Conservation (phyloP, 1,140 invertebrate species). For the Campoletis sonorensis region DNA sequence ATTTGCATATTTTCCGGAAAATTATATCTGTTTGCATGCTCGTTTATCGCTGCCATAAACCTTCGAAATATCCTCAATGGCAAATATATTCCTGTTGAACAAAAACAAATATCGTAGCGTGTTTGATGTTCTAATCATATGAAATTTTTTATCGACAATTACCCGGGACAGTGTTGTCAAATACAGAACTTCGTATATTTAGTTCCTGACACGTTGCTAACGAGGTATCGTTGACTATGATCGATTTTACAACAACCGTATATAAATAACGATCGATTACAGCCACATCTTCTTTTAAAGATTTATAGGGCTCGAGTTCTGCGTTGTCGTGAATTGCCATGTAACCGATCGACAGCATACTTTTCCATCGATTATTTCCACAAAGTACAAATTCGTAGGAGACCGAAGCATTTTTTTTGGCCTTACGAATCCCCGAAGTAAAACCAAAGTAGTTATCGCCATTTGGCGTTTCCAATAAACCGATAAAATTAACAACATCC, state of each 20-base stretch:
- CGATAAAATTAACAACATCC: constrained; percentile 33
- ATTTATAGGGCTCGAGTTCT: neutral
- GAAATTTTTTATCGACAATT: neutral
- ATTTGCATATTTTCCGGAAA: constrained; percentile 31
- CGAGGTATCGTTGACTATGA: constrained; percentile 14
- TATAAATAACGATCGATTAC: constrained; percentile 41
- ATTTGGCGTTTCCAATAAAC: constrained; percentile 26
- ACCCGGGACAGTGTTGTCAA: constrained; percentile 42
- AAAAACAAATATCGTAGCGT: neutral
- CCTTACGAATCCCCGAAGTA: constrained; percentile 12
- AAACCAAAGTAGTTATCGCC: constrained; percentile 34
- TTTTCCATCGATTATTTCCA: constrained; percentile 25
- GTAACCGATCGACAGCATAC: constrained; percentile 34
- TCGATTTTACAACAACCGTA: constrained; percentile 32
- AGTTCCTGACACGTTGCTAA: constrained; percentile 27
- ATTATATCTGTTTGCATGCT: constrained; percentile 25
- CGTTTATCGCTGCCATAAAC: constrained; percentile 23
- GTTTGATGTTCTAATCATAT: neutral
- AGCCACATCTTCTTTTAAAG: constrained; percentile 10
- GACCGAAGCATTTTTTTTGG: constrained; percentile 3
- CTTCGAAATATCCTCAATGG: constrained; percentile 25
- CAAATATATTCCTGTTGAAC: constrained; percentile 37
- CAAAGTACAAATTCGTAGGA: constrained; percentile 35
- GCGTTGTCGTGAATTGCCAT: constrained; percentile 13
- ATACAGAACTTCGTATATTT: constrained; percentile 25